These are phyloP conservation scores for Okamejei kenojei DNA, from an alignment of 2,797 vertebrate genomes.

Conservation along the genomic window DNA sequence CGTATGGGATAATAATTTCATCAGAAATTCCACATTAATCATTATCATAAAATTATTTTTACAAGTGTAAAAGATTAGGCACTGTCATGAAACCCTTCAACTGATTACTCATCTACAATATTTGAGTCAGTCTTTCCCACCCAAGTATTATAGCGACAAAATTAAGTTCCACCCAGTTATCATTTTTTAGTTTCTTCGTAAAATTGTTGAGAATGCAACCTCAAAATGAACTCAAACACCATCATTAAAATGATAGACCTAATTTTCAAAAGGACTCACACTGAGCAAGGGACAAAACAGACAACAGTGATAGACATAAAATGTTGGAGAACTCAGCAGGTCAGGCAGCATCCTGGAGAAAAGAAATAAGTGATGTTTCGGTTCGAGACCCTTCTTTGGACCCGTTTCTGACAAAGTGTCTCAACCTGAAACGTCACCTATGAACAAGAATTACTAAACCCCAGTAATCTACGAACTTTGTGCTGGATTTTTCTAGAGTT, in stretches of 20 bases:
- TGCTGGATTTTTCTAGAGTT: too few species aligned
- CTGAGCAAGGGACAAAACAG: not conserved
- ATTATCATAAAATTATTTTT: not conserved
- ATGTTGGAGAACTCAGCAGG: too few species aligned
- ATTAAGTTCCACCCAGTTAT: not conserved
- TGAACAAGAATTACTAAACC: too few species aligned
- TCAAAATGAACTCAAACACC: not conserved
- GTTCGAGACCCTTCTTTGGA: too few species aligned
- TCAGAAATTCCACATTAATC: not conserved
- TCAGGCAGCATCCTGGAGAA: too few species aligned
- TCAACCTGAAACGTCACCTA: too few species aligned
- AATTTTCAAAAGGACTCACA: not conserved
- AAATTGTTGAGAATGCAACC: not conserved
- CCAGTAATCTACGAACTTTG: too few species aligned
- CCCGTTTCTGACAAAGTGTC: too few species aligned
- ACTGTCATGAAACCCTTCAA: not conserved
- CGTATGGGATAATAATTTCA: not conserved
- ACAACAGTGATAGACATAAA: not conserved
- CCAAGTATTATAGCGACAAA: not conserved
- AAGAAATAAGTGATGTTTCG: too few species aligned
- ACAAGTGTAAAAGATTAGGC: not conserved
- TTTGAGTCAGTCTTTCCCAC: not conserved
- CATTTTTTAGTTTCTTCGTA: not conserved
- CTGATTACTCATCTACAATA: not conserved
- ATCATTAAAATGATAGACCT: not conserved